Conservation (phyloP, 2,888 invertebrate species). For the Folsomia candida region DNA sequence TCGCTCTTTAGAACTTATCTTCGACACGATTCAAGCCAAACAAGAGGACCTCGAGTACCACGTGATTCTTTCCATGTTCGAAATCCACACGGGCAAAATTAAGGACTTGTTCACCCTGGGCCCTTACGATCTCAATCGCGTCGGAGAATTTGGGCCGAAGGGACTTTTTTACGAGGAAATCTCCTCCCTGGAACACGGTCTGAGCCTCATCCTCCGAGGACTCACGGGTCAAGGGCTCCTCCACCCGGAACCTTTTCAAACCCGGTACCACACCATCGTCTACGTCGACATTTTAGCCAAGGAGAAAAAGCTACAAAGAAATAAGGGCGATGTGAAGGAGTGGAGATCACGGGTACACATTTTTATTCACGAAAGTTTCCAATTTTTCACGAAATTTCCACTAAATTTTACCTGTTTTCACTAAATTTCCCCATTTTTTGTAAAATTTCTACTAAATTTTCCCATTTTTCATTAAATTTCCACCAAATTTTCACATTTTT, state of each 20-base stretch:
- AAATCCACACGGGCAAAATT: slow-evolving; percentile 43
- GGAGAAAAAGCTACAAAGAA: no score
- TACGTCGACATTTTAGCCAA: slow-evolving; percentile 38
- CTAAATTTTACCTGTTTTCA: no score
- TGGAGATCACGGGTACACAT: slow-evolving; percentile 28
- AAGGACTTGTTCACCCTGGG: slow-evolving; percentile 42
- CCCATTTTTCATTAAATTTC: no score
- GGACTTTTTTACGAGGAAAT: slow-evolving; percentile 34
- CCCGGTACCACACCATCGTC: slow-evolving; percentile 39
- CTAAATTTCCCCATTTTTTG: no score
- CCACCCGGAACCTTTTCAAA: slow-evolving; percentile 37
- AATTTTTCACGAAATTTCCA: no score
- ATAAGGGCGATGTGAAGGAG: no score
- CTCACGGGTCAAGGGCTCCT: slow-evolving; percentile 42
- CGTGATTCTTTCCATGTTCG: slow-evolving; percentile 40
- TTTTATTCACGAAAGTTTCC: no score
- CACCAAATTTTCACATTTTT: no score
- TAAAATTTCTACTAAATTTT: no score
- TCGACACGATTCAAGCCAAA: slow-evolving; percentile 25
- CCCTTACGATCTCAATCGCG: slow-evolving; percentile 37
- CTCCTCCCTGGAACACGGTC: slow-evolving; percentile 39
- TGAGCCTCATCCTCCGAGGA: slow-evolving; percentile 42
- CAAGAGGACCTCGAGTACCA: slow-evolving; percentile 27
- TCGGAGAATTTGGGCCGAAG: slow-evolving; percentile 40
- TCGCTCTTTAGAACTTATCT: slow-evolving; percentile 43